phyloP scores from a whole-genome alignment of 1,140 invertebrate species.

The Lordiphosa mommai region DNA sequence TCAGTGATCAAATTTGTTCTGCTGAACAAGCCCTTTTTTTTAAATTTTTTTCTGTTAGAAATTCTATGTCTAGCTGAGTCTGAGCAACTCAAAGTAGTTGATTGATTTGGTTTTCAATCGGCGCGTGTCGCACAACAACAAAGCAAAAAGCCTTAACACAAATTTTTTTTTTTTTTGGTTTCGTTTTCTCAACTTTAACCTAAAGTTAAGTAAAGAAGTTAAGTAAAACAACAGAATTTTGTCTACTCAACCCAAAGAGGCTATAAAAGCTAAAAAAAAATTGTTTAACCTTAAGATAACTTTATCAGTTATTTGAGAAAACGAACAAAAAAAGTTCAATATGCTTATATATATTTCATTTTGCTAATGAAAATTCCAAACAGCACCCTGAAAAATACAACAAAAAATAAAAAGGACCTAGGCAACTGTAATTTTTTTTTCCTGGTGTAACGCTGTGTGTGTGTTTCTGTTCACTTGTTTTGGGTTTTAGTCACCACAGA shows the following conservation, averaged over 20 bases:
- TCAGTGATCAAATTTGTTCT: too few species aligned
- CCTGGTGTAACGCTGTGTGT: constrained; percentile 36
- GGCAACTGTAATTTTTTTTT: constrained; percentile 10
- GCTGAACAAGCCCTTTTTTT: not conserved
- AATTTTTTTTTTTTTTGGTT: too few species aligned
- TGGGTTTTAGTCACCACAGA: constrained; percentile 45
- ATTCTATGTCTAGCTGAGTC: constrained; percentile 28
- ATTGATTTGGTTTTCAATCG: constrained; percentile 79
- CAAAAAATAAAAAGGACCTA: constrained; percentile 7
- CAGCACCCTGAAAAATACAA: constrained; percentile 21
- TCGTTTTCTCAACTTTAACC: not conserved
- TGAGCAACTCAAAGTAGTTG: constrained; percentile 38
- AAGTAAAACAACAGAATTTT: too few species aligned
- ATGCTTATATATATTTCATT: constrained; percentile 69
- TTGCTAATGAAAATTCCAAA: constrained; percentile 60
- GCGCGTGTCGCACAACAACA: constrained; percentile 45
- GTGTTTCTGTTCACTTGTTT: constrained; percentile 44
- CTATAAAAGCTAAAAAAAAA: too few species aligned
- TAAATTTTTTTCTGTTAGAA: constrained; percentile 9
- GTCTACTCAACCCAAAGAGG: too few species aligned
- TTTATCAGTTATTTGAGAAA: too few species aligned
- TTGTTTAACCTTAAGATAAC: too few species aligned
- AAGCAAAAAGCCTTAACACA: not conserved
- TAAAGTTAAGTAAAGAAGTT: too few species aligned
- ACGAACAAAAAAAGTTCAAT: too few species aligned